Percentiles rank a stretch among this genome's conserved stretches.
Evolutionary conservation across 2,113 vertebrate species (phyloP).

Genomic region (Plectropomus leopardus): DNA sequence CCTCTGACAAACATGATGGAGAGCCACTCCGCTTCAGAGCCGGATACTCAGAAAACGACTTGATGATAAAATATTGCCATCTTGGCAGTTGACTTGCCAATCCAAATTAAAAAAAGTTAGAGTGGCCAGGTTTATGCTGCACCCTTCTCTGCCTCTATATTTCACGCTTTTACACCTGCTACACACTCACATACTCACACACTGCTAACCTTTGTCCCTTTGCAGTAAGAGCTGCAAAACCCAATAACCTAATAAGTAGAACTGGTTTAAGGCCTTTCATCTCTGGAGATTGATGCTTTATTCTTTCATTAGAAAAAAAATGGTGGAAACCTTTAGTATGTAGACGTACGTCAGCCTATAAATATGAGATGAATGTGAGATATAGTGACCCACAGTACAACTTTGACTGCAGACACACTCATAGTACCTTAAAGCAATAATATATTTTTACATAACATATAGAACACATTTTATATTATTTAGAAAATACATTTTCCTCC

Average conservation of each 20-base stretch:
- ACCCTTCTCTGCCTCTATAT: slow-evolving; percentile 67
- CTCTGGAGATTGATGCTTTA: slow-evolving; percentile 2
- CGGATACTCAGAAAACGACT: slow-evolving; percentile 77
- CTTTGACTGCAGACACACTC: not conserved
- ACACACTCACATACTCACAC: slow-evolving; percentile 20
- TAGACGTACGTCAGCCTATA: not conserved
- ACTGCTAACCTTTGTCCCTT: not conserved
- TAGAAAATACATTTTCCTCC: too few species aligned
- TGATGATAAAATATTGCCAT: slow-evolving; percentile 76
- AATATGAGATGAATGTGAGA: slow-evolving; percentile 4
- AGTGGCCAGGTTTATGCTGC: slow-evolving; percentile 73
- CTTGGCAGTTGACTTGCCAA: slow-evolving; percentile 77
- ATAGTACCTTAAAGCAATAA: too few species aligned
- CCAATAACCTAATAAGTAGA: slow-evolving; percentile 26
- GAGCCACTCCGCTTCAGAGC: slow-evolving; percentile 77
- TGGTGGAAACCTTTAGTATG: not conserved
- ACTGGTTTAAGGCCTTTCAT: slow-evolving; percentile 28
- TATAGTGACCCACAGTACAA: not conserved
- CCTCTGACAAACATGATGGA: slow-evolving; percentile 82
- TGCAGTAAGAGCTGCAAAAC: not conserved
- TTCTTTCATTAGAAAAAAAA: not conserved
- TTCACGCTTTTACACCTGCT: slow-evolving; percentile 65
- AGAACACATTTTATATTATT: too few species aligned
- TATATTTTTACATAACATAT: too few species aligned
- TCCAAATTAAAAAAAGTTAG: slow-evolving; percentile 84